Evolutionary conservation across 1,140 invertebrate species (phyloP).

Genomic region (Lordiphosa stackelbergi): DNA sequence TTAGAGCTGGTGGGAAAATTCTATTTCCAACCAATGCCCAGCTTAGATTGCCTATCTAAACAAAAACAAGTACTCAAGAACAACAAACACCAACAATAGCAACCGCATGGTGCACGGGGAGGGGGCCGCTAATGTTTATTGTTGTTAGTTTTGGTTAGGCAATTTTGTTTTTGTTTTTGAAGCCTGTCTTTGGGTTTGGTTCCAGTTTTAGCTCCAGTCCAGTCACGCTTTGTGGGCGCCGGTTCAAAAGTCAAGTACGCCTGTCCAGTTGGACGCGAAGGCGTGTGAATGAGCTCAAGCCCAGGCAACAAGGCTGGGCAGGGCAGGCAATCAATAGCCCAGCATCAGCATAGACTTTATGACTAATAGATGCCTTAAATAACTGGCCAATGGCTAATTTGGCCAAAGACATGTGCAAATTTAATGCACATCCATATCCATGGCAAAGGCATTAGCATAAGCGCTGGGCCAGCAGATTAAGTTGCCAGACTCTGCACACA

Average conservation of each 20-base stretch:
- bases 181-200: conserved; percentile 46
- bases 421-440: conserved; percentile 42
- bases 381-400: conserved; percentile 65
- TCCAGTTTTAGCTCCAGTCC: conserved; percentile 50
- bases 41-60: conserved; percentile 64
- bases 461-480: conserved; percentile 44
- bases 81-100: conserved; percentile 30
- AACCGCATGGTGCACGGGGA: neutral
- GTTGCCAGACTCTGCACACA: conserved; percentile 32
- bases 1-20: conserved; percentile 74
- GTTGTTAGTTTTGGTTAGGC: conserved; percentile 68
- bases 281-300: conserved; percentile 66
- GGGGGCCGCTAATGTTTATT: conserved; percentile 45
- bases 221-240: conserved; percentile 72
- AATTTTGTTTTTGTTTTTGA: conserved; percentile 42
- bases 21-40: conserved; percentile 63
- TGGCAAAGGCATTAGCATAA: conserved; percentile 48
- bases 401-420: conserved; percentile 59
- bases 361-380: conserved; percentile 71
- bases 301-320: conserved; percentile 1
- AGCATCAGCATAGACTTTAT: conserved; percentile 41
- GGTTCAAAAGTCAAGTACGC: conserved; percentile 73
- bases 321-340: conserved; percentile 23
- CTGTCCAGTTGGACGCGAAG: conserved; percentile 46
- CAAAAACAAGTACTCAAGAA: conserved; percentile 55